Evolutionary conservation across 2,888 invertebrate genomes (phyloP).

Genomic region (Polyploca ridens): DNA sequence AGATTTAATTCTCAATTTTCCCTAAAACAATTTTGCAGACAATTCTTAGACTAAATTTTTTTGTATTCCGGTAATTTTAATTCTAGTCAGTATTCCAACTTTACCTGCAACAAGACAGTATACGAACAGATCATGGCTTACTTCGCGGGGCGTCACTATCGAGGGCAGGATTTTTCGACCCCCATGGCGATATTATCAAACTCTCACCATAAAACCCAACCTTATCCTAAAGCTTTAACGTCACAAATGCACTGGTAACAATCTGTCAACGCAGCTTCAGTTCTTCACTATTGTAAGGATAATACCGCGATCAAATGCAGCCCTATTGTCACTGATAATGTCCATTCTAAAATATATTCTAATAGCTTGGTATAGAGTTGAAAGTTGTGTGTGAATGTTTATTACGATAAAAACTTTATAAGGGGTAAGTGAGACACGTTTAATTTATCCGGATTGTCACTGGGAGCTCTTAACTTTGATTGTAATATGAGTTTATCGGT

Average conservation of each 20-base stretch:
- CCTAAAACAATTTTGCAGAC: too few species aligned
- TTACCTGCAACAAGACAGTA: conserved; percentile 60
- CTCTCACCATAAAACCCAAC: conserved; percentile 46
- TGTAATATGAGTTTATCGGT: conserved; percentile 39
- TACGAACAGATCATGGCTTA: conserved; percentile 82
- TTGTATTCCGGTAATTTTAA: background rate
- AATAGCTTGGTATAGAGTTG: conserved; percentile 22
- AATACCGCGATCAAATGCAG: conserved; percentile 81
- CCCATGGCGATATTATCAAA: conserved; percentile 73
- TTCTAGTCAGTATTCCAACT: conserved; percentile 18
- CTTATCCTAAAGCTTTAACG: conserved; percentile 45
- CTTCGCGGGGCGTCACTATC: conserved; percentile 82
- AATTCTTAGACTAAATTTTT: background rate
- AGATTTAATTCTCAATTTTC: too few species aligned
- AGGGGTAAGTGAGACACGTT: conserved; percentile 80
- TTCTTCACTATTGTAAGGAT: conserved; percentile 80
- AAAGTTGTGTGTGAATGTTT: conserved; percentile 31
- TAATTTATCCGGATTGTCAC: conserved; percentile 80
- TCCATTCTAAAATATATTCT: conserved; percentile 37
- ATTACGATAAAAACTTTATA: conserved; percentile 45
- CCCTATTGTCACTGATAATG: conserved; percentile 59
- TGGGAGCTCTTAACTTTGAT: conserved; percentile 77
- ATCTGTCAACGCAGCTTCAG: conserved; percentile 75
- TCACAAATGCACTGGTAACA: conserved; percentile 44
- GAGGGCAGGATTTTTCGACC: conserved; percentile 79